Percentiles rank a stretch among this genome's conserved stretches.
Evolutionary conservation across 2,113 vertebrate genomes (phyloP).

Genomic region (Ictalurus punctatus): DNA sequence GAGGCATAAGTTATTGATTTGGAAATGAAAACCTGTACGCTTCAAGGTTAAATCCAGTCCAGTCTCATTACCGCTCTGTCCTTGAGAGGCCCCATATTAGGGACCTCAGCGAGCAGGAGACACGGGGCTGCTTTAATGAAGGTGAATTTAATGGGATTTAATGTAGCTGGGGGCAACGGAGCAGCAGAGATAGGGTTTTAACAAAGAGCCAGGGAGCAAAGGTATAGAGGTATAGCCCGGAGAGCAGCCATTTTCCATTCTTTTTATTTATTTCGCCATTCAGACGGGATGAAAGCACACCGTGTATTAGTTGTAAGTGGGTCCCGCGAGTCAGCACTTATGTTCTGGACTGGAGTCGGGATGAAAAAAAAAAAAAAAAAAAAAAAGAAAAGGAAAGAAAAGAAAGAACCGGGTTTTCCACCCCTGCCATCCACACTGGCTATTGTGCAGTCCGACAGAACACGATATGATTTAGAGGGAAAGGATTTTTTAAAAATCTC

Average conservation of each 20-base stretch:
- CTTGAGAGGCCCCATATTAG: constrained; percentile 77
- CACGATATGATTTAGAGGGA: constrained; percentile 49
- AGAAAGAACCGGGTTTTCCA: constrained; percentile 55
- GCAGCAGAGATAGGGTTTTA: constrained; percentile 81
- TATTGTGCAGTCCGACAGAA: constrained; percentile 51
- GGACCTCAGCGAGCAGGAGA: constrained; percentile 68
- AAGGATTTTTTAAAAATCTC: constrained; percentile 16
- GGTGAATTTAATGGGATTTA: constrained; percentile 86
- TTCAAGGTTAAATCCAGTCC: constrained; percentile 81
- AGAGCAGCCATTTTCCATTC: constrained; percentile 76
- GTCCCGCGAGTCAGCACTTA: constrained; percentile 68
- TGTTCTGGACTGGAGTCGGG: constrained; percentile 58
- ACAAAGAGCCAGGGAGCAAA: constrained; percentile 80
- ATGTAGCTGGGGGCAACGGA: constrained; percentile 81
- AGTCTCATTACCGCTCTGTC: constrained; percentile 79
- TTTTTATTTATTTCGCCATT: constrained; percentile 79
- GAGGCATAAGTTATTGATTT: constrained; percentile 83
- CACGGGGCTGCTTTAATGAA: constrained; percentile 81
- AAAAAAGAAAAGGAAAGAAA: constrained; percentile 22
- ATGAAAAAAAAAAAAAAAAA: constrained; percentile 42
- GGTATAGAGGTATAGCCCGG: constrained; percentile 73
- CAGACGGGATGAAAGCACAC: constrained; percentile 67
- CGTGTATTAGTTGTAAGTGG: constrained; percentile 68
- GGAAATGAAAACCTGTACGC: constrained; percentile 80
- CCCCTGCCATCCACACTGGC: constrained; percentile 53